phyloP scores from a whole-genome alignment of 1,140 invertebrate species.

The Anastrepha ludens region DNA sequence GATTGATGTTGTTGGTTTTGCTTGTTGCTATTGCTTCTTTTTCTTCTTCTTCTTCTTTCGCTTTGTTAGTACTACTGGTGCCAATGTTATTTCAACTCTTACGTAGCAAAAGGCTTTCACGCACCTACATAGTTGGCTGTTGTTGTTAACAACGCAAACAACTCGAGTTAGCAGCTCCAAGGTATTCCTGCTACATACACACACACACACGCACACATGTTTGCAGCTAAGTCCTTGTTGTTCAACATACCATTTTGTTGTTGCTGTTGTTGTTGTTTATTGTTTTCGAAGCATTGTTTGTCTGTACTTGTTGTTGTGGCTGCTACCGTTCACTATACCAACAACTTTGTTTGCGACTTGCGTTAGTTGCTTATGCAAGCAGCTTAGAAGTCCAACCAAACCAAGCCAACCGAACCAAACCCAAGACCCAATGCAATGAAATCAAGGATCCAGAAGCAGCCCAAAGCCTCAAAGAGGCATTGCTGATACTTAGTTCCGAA shows the following conservation, averaged over 20 bases:
- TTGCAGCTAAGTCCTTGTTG: not conserved
- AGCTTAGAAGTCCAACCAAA: not conserved
- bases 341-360: not conserved
- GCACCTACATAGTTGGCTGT: not conserved
- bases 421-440: not conserved
- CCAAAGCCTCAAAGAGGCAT: too few relatives aligned
- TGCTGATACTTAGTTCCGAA: not conserved
- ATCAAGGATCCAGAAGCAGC: not conserved
- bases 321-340: not conserved
- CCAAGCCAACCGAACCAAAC: not conserved
- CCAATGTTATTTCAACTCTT: slow-evolving; percentile 22
- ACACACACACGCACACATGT: too few relatives aligned
- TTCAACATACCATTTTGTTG: not conserved
- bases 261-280: slow-evolving; percentile 2
- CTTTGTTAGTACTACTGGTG: not conserved
- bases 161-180: not conserved
- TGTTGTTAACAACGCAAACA: slow-evolving; percentile 49
- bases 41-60: not conserved
- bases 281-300: slow-evolving; percentile 4
- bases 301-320: not conserved
- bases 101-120: not conserved
- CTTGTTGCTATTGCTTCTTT: not conserved
- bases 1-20: not conserved
- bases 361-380: slow-evolving; percentile 29
- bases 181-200: not conserved